Evolutionary conservation across 2,888 invertebrate species (phyloP).

Genomic region (Xestia ashworthii): DNA sequence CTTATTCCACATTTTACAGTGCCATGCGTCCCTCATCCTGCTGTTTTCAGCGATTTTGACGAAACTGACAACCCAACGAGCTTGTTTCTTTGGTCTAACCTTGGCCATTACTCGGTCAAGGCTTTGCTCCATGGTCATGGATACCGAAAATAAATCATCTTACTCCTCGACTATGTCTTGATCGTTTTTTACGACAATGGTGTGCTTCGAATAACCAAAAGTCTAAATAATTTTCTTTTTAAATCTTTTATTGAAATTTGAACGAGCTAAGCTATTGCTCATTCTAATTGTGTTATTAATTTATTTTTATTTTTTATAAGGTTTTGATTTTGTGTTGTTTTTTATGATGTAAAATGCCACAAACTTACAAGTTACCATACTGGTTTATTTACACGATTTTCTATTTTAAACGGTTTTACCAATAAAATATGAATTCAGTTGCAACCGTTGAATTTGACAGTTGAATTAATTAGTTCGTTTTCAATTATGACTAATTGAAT

Average conservation of each 20-base stretch:
- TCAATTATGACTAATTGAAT: slow-evolving; percentile 20
- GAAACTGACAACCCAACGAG: background rate
- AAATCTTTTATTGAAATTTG: background rate
- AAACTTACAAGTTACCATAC: background rate
- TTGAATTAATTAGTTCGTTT: slow-evolving; percentile 14
- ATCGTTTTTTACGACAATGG: background rate
- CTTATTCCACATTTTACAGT: background rate
- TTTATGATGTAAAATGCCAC: background rate
- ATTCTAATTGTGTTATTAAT: background rate
- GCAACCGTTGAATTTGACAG: slow-evolving; percentile 7
- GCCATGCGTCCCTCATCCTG: background rate
- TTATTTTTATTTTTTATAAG: background rate
- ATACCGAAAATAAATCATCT: background rate
- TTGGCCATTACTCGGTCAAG: background rate
- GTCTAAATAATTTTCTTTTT: background rate
- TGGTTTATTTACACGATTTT: background rate
- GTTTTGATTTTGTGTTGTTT: background rate
- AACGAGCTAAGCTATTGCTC: background rate
- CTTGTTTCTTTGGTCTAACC: background rate
- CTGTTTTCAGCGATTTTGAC: background rate
- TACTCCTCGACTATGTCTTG: background rate
- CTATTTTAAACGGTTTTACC: background rate
- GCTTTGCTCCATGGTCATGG: background rate
- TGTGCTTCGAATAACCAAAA: background rate
- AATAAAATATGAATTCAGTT: slow-evolving; percentile 12